Percentiles rank a stretch among this genome's conserved stretches.
Conservation (phyloP, 2,797 vertebrate genomes). For the Catamblyrhynchus diadema region DNA sequence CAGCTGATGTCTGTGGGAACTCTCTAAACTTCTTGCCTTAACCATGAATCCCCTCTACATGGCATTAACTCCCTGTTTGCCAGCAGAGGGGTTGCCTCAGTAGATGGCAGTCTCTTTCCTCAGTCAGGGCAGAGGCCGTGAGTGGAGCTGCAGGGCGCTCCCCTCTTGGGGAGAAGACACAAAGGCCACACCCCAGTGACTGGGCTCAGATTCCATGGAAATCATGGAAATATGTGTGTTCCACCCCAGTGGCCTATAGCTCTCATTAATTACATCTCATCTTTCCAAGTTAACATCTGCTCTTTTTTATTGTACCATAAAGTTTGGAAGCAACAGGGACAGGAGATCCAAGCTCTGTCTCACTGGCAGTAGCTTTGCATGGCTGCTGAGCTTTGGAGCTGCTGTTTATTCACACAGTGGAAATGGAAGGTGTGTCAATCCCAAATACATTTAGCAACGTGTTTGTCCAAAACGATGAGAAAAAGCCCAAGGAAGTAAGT, state of each 20-base stretch:
- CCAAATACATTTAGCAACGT: not conserved
- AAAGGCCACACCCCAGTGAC: not conserved
- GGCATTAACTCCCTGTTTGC: not conserved
- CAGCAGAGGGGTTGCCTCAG: not conserved
- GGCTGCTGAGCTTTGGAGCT: not conserved
- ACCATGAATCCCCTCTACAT: not conserved
- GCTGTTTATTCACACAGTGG: not conserved
- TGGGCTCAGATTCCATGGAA: not conserved
- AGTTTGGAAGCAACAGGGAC: not conserved
- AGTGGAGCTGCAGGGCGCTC: rapidly evolving
- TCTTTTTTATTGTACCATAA: not conserved
- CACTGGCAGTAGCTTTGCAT: not conserved
- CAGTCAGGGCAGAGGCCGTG: not conserved
- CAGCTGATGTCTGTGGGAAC: not conserved
- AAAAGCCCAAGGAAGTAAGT: not conserved
- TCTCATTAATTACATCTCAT: not conserved
- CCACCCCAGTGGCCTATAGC: not conserved
- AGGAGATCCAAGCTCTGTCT: not conserved
- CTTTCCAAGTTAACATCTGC: not conserved
- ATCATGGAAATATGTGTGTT: not conserved
- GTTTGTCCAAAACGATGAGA: not conserved
- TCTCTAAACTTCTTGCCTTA: not conserved
- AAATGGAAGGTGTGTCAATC: not conserved
- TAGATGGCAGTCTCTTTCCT: slow-evolving; percentile 53
- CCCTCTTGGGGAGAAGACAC: not conserved